These are phyloP conservation scores for Cricetomys ansorgei DNA, from an alignment of 2,113 vertebrate species.

Conservation along the genomic window DNA sequence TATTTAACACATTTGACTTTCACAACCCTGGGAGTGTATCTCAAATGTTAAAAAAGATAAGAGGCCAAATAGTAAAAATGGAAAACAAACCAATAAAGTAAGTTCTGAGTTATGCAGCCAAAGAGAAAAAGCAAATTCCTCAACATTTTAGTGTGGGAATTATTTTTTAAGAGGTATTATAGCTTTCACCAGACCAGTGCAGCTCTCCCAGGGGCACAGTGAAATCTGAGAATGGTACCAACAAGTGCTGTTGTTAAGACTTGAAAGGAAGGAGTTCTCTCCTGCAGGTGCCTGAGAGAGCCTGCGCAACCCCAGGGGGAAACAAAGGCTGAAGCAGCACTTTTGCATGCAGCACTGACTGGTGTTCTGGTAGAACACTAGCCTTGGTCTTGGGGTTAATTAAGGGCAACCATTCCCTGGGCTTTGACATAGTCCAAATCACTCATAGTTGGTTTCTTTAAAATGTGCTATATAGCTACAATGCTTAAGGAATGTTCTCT, in stretches of 20 bases:
- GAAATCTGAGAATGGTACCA: background rate
- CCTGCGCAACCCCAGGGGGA: background rate
- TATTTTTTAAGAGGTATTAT: background rate
- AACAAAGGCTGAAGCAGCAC: no score
- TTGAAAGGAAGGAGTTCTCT: background rate
- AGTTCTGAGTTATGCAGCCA: background rate
- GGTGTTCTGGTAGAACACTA: background rate
- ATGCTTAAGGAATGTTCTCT: background rate
- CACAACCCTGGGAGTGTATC: background rate
- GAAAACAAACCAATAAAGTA: background rate
- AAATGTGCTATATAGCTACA: background rate
- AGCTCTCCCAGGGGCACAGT: background rate
- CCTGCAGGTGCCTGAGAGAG: background rate
- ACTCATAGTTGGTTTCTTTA: background rate
- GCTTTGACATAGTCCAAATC: background rate
- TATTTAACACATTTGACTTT: background rate
- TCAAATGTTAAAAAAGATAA: background rate
- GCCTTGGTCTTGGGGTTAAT: background rate
- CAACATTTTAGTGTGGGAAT: background rate
- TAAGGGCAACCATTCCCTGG: background rate
- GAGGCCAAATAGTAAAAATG: background rate
- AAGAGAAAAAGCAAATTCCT: conserved; percentile 47
- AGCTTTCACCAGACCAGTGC: background rate
- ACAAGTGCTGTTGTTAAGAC: background rate
- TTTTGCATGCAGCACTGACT: background rate